Percentiles rank a stretch among this genome's conserved stretches.
Conservation (phyloP, 2,888 invertebrate genomes). For the Cephonodes hylas region DNA sequence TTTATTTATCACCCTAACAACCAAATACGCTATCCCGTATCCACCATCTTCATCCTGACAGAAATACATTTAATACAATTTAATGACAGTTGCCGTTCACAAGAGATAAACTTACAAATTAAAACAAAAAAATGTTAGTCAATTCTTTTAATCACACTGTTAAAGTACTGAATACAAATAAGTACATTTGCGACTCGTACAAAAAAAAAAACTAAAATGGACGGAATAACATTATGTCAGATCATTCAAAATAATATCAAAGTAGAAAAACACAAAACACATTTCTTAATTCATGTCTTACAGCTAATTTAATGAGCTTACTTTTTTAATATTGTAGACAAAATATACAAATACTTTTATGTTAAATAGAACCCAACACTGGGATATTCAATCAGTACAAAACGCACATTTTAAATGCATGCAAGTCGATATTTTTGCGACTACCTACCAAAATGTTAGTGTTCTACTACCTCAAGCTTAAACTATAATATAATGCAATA, state of each 20-base stretch:
- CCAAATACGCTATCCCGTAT: background rate
- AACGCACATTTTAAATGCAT: no score
- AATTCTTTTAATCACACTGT: background rate
- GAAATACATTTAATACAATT: background rate
- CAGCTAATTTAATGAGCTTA: background rate
- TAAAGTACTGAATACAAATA: background rate
- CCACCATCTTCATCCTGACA: background rate
- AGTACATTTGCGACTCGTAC: background rate
- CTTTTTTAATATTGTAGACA: background rate
- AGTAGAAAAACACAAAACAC: background rate
- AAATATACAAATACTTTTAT: background rate
- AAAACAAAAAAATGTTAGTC: background rate
- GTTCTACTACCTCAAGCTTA: no score
- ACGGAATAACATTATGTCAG: constrained; percentile 39
- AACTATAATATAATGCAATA: no score
- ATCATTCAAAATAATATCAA: constrained; percentile 8
- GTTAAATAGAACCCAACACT: background rate
- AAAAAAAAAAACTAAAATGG: constrained; percentile 47
- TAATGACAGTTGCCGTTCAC: no score
- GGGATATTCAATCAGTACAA: no score
- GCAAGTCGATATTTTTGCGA: no score
- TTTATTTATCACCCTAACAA: constrained; percentile 22
- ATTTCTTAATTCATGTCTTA: background rate
- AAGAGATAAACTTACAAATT: background rate
- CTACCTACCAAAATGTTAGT: no score